These are phyloP conservation scores for Illadopsis cleaveri DNA, from an alignment of 2,113 vertebrate genomes.

Conservation along the genomic window DNA sequence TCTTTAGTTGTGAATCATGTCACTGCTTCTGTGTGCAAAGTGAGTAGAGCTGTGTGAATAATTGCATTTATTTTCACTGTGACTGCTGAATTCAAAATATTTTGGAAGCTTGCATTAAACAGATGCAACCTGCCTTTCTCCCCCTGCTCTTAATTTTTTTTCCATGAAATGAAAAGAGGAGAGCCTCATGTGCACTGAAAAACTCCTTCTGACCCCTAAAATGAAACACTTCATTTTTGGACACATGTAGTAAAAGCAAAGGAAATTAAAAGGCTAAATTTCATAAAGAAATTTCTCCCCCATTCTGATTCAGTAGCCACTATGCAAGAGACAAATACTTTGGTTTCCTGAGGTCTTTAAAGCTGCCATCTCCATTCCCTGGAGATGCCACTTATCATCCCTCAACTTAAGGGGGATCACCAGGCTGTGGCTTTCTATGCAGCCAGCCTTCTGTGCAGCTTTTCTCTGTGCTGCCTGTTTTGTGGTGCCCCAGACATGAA, in stretches of 20 bases:
- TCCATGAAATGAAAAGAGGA: background rate
- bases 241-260: background rate
- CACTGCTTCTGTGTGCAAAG: background rate
- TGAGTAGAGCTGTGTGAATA: background rate
- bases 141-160: fast-evolving
- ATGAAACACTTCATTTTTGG: constrained; percentile 35
- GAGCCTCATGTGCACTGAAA: background rate
- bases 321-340: background rate
- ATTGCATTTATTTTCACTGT: background rate
- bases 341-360: background rate
- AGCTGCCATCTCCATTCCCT: background rate
- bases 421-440: background rate
- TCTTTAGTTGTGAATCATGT: background rate
- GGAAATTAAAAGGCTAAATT: constrained; percentile 31
- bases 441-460: background rate
- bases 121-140: background rate
- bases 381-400: background rate
- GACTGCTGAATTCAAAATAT: background rate
- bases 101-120: background rate
- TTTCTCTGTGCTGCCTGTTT: background rate
- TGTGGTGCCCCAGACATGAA: background rate
- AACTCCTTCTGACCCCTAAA: background rate
- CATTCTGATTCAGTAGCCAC: background rate
- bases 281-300: background rate
- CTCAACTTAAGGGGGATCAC: background rate